Evolutionary conservation across 2,113 vertebrate genomes (phyloP).

Genomic region (Smithornis capensis): DNA sequence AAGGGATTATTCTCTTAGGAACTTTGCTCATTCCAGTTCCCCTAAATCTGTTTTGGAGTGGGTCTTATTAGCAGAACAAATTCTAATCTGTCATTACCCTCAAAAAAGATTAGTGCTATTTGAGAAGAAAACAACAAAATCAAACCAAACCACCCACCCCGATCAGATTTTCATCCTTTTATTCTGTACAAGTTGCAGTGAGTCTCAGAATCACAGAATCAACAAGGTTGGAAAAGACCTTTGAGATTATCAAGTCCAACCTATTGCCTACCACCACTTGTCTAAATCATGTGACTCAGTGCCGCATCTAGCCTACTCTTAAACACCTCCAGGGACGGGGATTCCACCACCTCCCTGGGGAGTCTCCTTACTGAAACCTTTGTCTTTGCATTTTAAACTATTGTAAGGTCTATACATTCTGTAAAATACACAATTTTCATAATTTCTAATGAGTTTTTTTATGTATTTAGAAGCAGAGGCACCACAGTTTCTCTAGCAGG

Average conservation of each 20-base stretch:
- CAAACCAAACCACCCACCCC: not conserved
- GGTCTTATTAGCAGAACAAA: constrained; percentile 9
- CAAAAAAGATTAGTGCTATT: not conserved
- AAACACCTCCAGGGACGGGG: too few species aligned
- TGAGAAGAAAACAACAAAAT: not conserved
- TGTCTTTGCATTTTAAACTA: not conserved
- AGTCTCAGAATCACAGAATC: too few species aligned
- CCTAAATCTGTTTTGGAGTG: constrained; percentile 15
- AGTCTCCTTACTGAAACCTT: not conserved
- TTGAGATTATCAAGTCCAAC: too few species aligned
- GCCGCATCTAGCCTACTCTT: too few species aligned
- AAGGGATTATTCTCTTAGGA: not conserved
- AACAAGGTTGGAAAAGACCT: too few species aligned
- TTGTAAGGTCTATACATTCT: not conserved
- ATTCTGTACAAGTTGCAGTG: not conserved
- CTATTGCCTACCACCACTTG: too few species aligned
- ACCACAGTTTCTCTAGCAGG: not conserved
- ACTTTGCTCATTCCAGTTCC: not conserved
- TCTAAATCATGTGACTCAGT: too few species aligned
- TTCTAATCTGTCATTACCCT: not conserved
- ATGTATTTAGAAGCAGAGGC: not conserved
- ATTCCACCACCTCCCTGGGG: too few species aligned
- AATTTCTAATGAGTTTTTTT: not conserved
- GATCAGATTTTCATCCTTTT: not conserved
- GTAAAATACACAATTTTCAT: not conserved